Evolutionary conservation across 2,113 vertebrate species (phyloP).

Genomic region (Turnix velox): DNA sequence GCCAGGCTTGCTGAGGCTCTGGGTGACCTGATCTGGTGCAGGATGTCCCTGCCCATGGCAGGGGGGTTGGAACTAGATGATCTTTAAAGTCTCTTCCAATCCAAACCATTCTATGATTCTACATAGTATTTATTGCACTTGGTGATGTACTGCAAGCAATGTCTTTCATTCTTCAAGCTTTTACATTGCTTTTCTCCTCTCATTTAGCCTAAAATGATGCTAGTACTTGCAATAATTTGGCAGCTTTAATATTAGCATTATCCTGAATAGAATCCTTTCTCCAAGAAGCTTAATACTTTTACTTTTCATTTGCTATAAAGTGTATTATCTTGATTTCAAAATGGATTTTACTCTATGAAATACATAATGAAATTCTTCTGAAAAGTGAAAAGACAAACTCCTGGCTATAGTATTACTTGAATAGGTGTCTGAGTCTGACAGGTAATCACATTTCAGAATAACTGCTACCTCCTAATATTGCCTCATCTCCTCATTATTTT

Average conservation of each 20-base stretch:
- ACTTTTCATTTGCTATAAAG: not conserved
- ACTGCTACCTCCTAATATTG: not conserved
- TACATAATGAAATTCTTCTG: not conserved
- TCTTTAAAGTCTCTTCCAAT: no score
- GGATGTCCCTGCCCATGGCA: no score
- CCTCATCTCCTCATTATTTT: not conserved
- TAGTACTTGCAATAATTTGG: not conserved
- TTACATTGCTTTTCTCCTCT: not conserved
- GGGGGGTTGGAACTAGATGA: no score
- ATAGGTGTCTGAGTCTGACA: not conserved
- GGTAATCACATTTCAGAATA: not conserved
- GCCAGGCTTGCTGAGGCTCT: no score
- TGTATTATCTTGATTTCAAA: not conserved
- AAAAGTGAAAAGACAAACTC: not conserved
- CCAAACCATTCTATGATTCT: no score
- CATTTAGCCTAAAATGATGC: not conserved
- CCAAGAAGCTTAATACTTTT: not conserved
- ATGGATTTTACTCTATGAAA: not conserved
- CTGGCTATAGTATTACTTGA: not conserved
- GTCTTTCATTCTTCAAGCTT: not conserved
- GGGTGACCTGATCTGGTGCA: no score
- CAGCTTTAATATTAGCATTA: not conserved
- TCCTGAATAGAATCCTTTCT: not conserved
- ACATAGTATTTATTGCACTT: not conserved
- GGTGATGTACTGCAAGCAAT: not conserved